A percentile compares a stretch with the other conserved stretches of the same genome.
Evolutionary conservation across 2,888 invertebrate genomes (phyloP).

Genomic region (Philereme vetulata): DNA sequence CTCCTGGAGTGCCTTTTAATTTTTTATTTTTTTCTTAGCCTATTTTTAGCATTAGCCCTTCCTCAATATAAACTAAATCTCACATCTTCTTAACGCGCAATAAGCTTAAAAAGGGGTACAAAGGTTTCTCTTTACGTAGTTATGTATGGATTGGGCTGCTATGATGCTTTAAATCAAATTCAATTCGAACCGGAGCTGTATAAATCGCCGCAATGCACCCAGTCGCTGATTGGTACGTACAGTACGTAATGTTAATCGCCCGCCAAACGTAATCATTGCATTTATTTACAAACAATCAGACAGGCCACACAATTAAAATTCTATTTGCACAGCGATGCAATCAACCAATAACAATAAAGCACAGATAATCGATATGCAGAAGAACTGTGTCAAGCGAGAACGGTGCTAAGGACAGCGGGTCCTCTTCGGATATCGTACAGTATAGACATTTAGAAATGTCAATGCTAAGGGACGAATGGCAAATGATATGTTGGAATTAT

Average conservation of each 20-base stretch:
- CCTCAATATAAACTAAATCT: too few species aligned
- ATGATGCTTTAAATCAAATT: too few species aligned
- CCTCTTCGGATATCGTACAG: constrained; percentile 35
- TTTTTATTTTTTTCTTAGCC: too few species aligned
- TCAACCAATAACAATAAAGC: constrained; percentile 27
- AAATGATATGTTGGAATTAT: constrained; percentile 1
- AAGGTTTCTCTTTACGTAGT: too few species aligned
- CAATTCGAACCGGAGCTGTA: too few species aligned
- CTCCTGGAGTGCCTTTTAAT: too few species aligned
- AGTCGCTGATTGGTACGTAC: too few species aligned
- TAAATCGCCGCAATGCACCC: too few species aligned
- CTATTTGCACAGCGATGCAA: constrained; percentile 25
- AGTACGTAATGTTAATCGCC: constrained; percentile 1
- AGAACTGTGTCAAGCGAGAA: constrained; percentile 18
- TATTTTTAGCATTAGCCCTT: too few species aligned
- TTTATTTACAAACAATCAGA: constrained; percentile 24
- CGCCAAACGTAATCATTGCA: not conserved
- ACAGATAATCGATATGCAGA: constrained; percentile 24
- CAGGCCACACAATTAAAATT: constrained; percentile 26
- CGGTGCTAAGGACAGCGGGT: constrained; percentile 45
- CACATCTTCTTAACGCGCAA: too few species aligned
- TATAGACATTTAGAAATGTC: constrained; percentile 19
- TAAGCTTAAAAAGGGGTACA: too few species aligned
- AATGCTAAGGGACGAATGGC: constrained; percentile 17
- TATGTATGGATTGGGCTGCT: too few species aligned